Base-by-base conservation (phyloP, 2,888 invertebrate species). In the Hipparchia semele region DNA sequence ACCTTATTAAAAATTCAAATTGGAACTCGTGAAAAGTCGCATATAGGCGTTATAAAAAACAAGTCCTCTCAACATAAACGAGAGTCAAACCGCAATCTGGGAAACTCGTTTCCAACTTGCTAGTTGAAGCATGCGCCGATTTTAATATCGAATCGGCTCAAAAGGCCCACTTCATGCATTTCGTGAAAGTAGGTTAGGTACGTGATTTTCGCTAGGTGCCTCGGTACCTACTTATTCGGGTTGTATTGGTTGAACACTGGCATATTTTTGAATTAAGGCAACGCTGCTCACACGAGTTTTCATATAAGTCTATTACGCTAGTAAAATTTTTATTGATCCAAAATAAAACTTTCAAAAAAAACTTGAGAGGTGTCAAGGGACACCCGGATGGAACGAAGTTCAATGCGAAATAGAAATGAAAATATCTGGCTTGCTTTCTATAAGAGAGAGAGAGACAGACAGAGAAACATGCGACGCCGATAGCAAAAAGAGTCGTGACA, bases 11-110 rank as follows among this genome's bases (percentile, higher is more conserved):
- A 39, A 60, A 39, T 39, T 8, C 0, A 39, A 39, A 39, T 39
- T 4, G n/a, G 51, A 10, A 33, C 51, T 12, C 5, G 12, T 9
- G 51, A 53, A n/a, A 68, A 68, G 23, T 51, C 60, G 13, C 56
- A 60, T 59, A 33, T 59, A 33, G 23, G 39, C 51, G 39, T 53
- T 12, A 49, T 7, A 51, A 60, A 23, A 51, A 60, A 60, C 33
- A 68, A 68, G 68, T 9, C 12, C 13, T 51, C 59, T 68, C 10
- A 23, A 60, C 59, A n/a, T 51, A 60, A 60, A 12, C 67, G 49
- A 10, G 71, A 74, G 66, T 75, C 72, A 60, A 75, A 75, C 67
- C 67, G 70, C 64, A 75, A 74, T 73, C 70, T 71, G 68, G 5
- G 2, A 66, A 66, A 69, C 73, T 71, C 66, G 23, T 61, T 70